Conservation (phyloP, 2,888 invertebrate species). For the Xanthostigma xanthostigma region DNA sequence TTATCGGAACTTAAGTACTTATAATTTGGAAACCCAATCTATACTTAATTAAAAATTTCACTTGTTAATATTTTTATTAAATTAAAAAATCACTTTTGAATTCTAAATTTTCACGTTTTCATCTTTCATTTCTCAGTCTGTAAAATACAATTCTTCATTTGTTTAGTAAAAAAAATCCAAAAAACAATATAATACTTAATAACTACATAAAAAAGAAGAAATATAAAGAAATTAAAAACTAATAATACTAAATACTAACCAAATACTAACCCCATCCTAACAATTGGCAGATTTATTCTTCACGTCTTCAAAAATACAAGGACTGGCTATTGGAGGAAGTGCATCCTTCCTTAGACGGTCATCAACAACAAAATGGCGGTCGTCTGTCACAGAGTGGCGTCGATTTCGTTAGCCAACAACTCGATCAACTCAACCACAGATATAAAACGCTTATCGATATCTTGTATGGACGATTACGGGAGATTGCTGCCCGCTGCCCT, state of each 20-base stretch:
- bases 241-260: slow-evolving; percentile 6
- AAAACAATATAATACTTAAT: too few species aligned
- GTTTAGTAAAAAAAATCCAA: too few species aligned
- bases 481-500: slow-evolving; percentile 50
- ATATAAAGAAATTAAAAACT: too few species aligned
- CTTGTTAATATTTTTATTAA: too few species aligned
- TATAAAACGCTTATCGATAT: slow-evolving; percentile 57
- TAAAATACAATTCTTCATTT: too few species aligned
- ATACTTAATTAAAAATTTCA: too few species aligned
- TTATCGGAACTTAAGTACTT: too few species aligned
- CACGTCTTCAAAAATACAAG: slow-evolving; percentile 69
- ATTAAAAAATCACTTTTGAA: too few species aligned
- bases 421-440: slow-evolving; percentile 67
- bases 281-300: slow-evolving; percentile 65
- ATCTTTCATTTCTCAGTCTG: too few species aligned
- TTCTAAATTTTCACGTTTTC: too few species aligned
- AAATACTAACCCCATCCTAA: slow-evolving; percentile 23
- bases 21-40: too few species aligned
- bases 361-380: slow-evolving; percentile 13
- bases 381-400: slow-evolving; percentile 36
- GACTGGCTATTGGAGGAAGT: slow-evolving; percentile 70
- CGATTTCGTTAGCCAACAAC: slow-evolving; percentile 59
- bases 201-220: too few species aligned
- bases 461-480: slow-evolving; percentile 51
- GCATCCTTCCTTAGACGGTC: slow-evolving; percentile 60